Evolutionary conservation across 1,140 invertebrate species (phyloP), one percentile per base, ranked within the genome.

Genomic region (Drosophila truncata): DNA sequence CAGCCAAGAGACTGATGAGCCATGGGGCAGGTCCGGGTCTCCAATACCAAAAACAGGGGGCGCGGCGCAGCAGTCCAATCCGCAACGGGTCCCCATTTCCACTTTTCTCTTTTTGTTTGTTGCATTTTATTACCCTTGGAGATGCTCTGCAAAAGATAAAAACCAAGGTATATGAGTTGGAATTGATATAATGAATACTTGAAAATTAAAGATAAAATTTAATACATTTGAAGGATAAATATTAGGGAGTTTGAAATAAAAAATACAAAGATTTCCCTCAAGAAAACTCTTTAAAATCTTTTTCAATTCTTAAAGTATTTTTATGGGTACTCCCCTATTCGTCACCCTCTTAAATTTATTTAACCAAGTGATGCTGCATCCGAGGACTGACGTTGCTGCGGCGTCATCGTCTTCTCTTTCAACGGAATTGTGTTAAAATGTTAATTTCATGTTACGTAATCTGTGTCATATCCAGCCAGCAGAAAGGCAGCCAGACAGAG

Each of bases 381-480:
- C 14, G 52, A 23, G 57, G 65, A 74, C 71, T 54, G 31, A 35
- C 18, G 49, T 64, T 73, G 80, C 75, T 83, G 63, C 72, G 69
- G 54, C 70, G 70, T 66, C 77, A 72, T 66, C 69, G 77, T 80
- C 69, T 57, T 74, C 60, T 64, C 66, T 77, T 81, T 76, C 83
- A 78, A 54, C 64, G 87, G 84, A 88, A 90, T 90, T 90, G 85
- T 90, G 85, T 90, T 90, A 90, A 90, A 90, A 90, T 90, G 85
- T 90, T 90, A 90, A 90, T 90, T 90, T 90, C 79, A 76, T 41
- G 59, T 90, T 90, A 90, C 86, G 79, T 90, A 91, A 90, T 90
- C 82, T 91, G 86, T 90, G 85, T 90, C 85, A 90, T 90, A 90
- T 85, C 82, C 78, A 90, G 72, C 71, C 63, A 57, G 62, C 60